Percentiles rank a stretch among this genome's conserved stretches.
These are phyloP conservation scores for Melanophora roralis DNA, from an alignment of 2,888 invertebrate species.

Conservation along the genomic window DNA sequence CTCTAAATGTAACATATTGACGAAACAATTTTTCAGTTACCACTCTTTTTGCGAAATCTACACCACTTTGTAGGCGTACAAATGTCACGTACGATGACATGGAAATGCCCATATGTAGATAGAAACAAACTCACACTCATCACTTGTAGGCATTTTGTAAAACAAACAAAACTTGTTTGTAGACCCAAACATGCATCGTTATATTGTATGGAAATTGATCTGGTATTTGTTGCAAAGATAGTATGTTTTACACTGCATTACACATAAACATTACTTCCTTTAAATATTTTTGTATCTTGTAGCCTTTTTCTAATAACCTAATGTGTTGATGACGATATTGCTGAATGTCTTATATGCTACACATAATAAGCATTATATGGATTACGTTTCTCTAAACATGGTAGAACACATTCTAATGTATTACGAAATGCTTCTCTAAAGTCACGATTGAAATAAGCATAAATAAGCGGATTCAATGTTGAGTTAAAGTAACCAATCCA, in stretches of 20 bases:
- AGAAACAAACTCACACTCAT: constrained; percentile 13
- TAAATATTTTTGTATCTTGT: neutral
- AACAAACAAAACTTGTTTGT: neutral
- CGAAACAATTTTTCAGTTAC: too few relatives aligned
- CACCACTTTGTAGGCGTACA: too few relatives aligned
- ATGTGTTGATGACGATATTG: constrained; percentile 20
- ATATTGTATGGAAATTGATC: neutral
- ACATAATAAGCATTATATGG: constrained; percentile 77
- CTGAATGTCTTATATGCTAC: constrained; percentile 67
- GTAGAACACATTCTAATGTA: constrained; percentile 90
- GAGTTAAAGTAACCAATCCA: constrained; percentile 99
- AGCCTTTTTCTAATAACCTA: neutral
- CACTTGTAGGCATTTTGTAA: too few relatives aligned
- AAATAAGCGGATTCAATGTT: constrained; percentile 95
- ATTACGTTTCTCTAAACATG: constrained; percentile 81
- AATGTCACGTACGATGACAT: too few relatives aligned
- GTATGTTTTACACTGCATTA: neutral
- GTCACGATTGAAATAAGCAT: constrained; percentile 97
- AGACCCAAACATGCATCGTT: neutral
- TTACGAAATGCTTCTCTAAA: constrained; percentile 97
- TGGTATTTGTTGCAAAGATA: constrained; percentile 13
- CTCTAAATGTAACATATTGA: too few relatives aligned
- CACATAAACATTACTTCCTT: neutral
- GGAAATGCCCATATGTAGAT: too few relatives aligned
- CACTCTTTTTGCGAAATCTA: too few relatives aligned